Evolutionary conservation across 2,888 invertebrate species (phyloP).

Genomic region (Beris morrisii): DNA sequence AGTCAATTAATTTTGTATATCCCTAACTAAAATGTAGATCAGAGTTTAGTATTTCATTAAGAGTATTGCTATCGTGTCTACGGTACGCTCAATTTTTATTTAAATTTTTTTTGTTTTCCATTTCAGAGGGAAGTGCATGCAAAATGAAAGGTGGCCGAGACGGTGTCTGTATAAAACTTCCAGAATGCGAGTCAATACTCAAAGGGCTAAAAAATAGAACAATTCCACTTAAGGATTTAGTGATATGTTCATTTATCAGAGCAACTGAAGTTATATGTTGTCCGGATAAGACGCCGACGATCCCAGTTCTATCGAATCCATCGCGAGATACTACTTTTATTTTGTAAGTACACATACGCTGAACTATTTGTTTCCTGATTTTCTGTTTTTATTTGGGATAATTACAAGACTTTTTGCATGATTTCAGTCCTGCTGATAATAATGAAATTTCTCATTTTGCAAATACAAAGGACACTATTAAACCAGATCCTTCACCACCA

Average conservation of each 20-base stretch:
- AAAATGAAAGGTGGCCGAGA: constrained; percentile 21
- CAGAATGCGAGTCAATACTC: constrained; percentile 41
- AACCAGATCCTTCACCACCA: not conserved
- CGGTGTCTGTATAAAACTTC: constrained; percentile 44
- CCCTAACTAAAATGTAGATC: too few species aligned
- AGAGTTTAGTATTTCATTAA: too few species aligned
- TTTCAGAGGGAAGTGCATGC: constrained; percentile 38
- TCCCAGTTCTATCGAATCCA: not conserved
- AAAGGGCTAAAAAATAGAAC: constrained; percentile 40
- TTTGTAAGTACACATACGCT: constrained; percentile 4
- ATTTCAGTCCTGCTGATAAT: constrained; percentile 18
- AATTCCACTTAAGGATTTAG: constrained; percentile 41
- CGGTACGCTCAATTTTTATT: too few species aligned
- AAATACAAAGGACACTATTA: constrained; percentile 2
- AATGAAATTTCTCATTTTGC: constrained; percentile 18
- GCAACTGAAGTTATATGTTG: constrained; percentile 49
- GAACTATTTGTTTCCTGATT: too few species aligned
- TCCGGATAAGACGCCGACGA: constrained; percentile 39
- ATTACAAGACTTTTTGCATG: not conserved
- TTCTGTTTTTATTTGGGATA: too few species aligned
- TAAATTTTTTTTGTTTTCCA: not conserved
- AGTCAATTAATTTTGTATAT: too few species aligned
- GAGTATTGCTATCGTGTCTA: too few species aligned
- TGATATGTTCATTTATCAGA: constrained; percentile 44
- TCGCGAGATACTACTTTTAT: not conserved